These are phyloP conservation scores for Seladonia tumulorum DNA, from an alignment of 2,888 invertebrate genomes.

Conservation along the genomic window DNA sequence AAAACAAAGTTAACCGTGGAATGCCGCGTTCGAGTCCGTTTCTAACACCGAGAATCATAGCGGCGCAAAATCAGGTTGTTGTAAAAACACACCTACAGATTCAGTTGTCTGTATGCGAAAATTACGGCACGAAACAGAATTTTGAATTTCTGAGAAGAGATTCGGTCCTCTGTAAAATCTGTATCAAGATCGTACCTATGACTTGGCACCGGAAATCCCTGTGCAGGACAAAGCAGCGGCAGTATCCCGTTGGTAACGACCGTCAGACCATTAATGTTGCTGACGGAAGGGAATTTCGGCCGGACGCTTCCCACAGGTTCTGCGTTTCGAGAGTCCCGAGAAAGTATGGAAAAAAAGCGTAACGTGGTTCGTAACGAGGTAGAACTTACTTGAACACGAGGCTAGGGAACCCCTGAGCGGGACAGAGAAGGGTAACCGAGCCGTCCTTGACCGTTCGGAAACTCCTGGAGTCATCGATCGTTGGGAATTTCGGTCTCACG, in stretches of 20 bases:
- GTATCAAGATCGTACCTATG: slow-evolving; percentile 84
- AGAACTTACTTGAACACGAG: slow-evolving; percentile 86
- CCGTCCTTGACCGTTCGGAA: slow-evolving; percentile 78
- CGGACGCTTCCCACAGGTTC: slow-evolving; percentile 87
- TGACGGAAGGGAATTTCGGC: slow-evolving; percentile 86
- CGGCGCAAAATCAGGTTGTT: too few relatives aligned
- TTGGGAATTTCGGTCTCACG: slow-evolving; percentile 86
- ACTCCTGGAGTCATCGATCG: slow-evolving; percentile 80
- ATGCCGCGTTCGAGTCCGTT: neutral
- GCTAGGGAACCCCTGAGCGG: slow-evolving; percentile 89
- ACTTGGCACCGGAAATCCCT: slow-evolving; percentile 88
- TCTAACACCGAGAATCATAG: neutral
- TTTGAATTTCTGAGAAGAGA: neutral
- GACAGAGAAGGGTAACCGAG: slow-evolving; percentile 88
- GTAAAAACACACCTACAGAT: too few relatives aligned
- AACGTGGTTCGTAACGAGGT: slow-evolving; percentile 32
- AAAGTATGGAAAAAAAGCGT: slow-evolving; percentile 37
- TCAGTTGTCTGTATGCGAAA: too few relatives aligned
- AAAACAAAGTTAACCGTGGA: neutral
- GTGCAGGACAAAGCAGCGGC: slow-evolving; percentile 90
- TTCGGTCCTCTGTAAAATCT: neutral
- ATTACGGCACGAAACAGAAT: neutral
- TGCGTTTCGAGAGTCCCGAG: slow-evolving; percentile 23
- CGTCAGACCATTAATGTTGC: slow-evolving; percentile 79
- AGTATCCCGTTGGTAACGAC: slow-evolving; percentile 81